Evolutionary conservation across 2,797 vertebrate genomes (phyloP), one percentile per base, ranked within the genome.

Genomic region (Hirundo rustica): DNA sequence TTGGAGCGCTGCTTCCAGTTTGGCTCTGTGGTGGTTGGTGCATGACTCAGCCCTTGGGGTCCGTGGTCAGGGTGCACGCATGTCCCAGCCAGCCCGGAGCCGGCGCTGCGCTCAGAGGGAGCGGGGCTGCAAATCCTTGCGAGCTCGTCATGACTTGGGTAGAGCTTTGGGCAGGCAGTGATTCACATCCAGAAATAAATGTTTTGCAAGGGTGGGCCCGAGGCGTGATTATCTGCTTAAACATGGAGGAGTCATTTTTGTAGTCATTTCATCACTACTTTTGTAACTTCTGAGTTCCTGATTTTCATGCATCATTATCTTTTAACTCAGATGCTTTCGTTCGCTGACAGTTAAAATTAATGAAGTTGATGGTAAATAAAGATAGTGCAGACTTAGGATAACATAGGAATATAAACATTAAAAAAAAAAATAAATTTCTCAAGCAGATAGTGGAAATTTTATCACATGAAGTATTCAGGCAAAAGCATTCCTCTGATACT

Each of bases 191-290:
- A 57, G 75, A 70, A 76, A 50, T 5, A 84, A 78, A 55, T 85
- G 54, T 85, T 95, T 96, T 87, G 74, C 73, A 88, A 82, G 79
- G 67, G 80, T 89, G 88, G 67, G 89, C 93, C 85, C 44, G 65
- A 78, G 67, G 70, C 8, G 0, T 27, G 51, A 36, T 94, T 75
- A 84, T 88, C 65, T 48, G 9, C 70, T 86, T 73, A 78, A 89
- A 78, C 45, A 23, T 1, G 1, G 42, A 47, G 66, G 8, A 93
- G 74, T 67, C 7, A 9, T 85, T 85, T 77, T 60, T 61, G 72
- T 11, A 92, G 74, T 65, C 4, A 7, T 85, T 85, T 77, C 58
- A 40, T 62, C 82, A 65, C 74, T 61, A 11, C 55, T 71, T 76
- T 81, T 79, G 82, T 89, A 80, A 78, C 34, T 91, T 86, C 21